phyloP scores from a whole-genome alignment of 2,797 vertebrate species.

The Mus minutoides region DNA sequence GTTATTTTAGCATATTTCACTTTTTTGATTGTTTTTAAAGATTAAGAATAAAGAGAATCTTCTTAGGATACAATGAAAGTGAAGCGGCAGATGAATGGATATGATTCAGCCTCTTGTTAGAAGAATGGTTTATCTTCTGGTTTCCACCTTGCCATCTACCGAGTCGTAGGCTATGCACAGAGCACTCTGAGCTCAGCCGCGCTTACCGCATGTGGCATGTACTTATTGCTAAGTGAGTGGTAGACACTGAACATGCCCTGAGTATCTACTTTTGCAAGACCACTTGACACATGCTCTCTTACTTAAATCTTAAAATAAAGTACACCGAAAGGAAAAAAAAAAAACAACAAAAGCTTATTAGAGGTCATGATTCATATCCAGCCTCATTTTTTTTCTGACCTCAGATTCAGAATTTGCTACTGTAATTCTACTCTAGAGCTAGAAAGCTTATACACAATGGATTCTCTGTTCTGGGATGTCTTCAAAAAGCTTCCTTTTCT shows the following conservation, averaged over 20 bases:
- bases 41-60: background rate
- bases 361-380: conserved; percentile 14
- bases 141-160: background rate
- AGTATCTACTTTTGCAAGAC: background rate
- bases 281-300: background rate
- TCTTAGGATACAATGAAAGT: background rate
- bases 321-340: background rate
- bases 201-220: background rate
- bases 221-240: background rate
- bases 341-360: conserved; percentile 11
- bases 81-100: background rate
- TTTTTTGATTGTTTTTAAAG: background rate
- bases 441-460: background rate
- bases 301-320: background rate
- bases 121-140: background rate
- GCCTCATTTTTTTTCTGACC: background rate
- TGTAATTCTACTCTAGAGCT: conserved; percentile 31
- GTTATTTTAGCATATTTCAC: background rate
- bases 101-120: background rate
- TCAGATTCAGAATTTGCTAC: conserved; percentile 22
- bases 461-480: background rate
- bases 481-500: conserved; percentile 12
- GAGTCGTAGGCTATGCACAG: background rate
- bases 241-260: background rate
- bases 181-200: background rate